Evolutionary conservation across 1,140 invertebrate genomes (phyloP).

Genomic region (Pseudoatta argentina): DNA sequence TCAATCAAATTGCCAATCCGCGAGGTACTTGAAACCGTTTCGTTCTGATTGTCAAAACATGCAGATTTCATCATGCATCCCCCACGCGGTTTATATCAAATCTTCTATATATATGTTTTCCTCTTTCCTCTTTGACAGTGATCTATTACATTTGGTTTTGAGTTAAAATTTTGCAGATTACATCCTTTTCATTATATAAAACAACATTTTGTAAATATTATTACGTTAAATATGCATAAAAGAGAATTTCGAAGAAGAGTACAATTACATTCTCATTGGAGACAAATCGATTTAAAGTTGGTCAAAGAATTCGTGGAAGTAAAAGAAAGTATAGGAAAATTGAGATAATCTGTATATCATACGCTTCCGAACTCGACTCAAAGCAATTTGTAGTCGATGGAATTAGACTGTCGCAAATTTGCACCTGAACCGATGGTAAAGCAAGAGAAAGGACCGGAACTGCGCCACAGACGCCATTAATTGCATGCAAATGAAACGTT

Average conservation of each 20-base stretch:
- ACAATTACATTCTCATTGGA: background rate
- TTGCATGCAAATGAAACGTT: slow-evolving; percentile 61
- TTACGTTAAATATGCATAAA: background rate
- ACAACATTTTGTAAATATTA: no score
- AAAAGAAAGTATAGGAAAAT: background rate
- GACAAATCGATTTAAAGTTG: background rate
- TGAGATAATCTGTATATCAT: background rate
- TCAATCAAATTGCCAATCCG: slow-evolving; percentile 66
- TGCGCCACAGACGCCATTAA: slow-evolving; percentile 42
- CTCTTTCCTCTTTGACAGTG: slow-evolving; percentile 8
- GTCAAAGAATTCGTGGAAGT: background rate
- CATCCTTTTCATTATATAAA: background rate
- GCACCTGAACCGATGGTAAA: slow-evolving; percentile 63
- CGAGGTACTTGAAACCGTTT: slow-evolving; percentile 66
- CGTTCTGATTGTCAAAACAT: slow-evolving; percentile 72
- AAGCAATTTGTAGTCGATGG: slow-evolving; percentile 33
- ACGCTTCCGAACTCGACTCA: background rate
- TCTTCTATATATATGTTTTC: background rate
- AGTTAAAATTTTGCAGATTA: slow-evolving; percentile 34
- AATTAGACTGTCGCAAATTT: slow-evolving; percentile 63
- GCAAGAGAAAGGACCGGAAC: slow-evolving; percentile 51
- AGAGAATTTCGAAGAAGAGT: background rate
- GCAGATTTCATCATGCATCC: slow-evolving; percentile 39
- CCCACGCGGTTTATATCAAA: slow-evolving; percentile 43
- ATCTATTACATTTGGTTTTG: background rate